Evolutionary conservation across 2,888 invertebrate species (phyloP), one percentile per base, ranked within the genome.

Genomic region (Troilus luridus): DNA sequence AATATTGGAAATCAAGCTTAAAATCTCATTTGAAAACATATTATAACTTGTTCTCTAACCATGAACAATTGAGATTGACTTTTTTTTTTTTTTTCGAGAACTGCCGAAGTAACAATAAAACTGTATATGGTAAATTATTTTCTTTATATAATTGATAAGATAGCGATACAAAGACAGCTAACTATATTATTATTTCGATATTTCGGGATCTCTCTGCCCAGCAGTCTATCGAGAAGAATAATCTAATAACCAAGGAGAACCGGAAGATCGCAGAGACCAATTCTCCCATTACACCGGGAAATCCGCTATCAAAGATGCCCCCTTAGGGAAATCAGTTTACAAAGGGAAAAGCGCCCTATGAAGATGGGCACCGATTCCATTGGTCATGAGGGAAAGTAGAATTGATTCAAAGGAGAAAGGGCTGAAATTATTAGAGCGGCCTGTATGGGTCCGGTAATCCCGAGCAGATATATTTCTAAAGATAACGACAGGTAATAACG

Each of bases 401-500:
- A 81, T 81, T 81, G 81, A 81, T 54, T 81, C 81, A 81, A 81
- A 81, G 54, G 21, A 81, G 81, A 56, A 56, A 81, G 81, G 81
- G 41, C 54, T 81, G 81, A 81, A 81, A 81, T 81, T 81, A 81
- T 81, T 81, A 81, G 81, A n/a, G 81, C 19, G 81, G 81, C 81
- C 81, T 41, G 54, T 81, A 81, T 81, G 81, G 41, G 81, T 56
- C 81, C 81, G 54, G 81, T 81, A 81, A 81, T 81, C 81, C 81
- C 9, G 54, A 21, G 54, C 54, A 81, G 81, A 81, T 81, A 81
- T 81, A 81, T 81, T 81, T 81, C 81, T 81, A 81, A 81, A 81
- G 81, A 81, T 81, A 81, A 81, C 81, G 81, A 81, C 81, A 81
- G 81, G 81, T 81, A 81, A 81, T 81, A 81, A 81, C 81, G 54